Conservation (phyloP, 2,797 vertebrate genomes). For the Linurgus olivaceus region DNA sequence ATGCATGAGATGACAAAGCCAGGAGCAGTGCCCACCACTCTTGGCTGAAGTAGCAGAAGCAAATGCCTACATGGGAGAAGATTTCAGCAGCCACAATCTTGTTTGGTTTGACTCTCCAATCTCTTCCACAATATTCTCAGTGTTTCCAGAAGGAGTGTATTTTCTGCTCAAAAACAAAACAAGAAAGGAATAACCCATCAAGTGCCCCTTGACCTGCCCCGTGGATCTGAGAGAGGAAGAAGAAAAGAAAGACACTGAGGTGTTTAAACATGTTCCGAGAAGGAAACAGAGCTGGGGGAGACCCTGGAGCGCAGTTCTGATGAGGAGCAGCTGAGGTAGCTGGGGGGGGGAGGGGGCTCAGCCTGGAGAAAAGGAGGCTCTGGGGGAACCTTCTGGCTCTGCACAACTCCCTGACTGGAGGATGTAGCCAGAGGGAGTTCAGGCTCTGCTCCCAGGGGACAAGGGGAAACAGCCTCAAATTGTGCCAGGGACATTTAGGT, state of each 20-base stretch:
- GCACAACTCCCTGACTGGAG: not conserved
- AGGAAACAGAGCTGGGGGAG: not conserved
- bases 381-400: not conserved
- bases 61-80: not conserved
- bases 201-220: not conserved
- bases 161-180: constrained; percentile 47
- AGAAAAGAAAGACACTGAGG: not conserved
- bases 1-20: not conserved
- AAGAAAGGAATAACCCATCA: not conserved
- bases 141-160: constrained; percentile 14
- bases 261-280: not conserved
- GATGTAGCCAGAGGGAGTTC: accelerated
- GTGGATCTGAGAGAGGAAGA: not conserved
- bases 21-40: not conserved
- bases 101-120: constrained; percentile 42
- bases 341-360: not conserved
- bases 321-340: not conserved
- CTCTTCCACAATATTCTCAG: constrained; percentile 55
- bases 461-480: not conserved
- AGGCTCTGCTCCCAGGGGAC: not conserved
- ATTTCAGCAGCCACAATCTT: not conserved
- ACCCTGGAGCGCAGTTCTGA: not conserved
- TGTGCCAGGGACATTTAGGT: not conserved
- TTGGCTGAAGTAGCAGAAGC: not conserved
- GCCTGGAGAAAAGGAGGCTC: not conserved